Conservation (phyloP, 92 coral and sea anemone genomes). For the Paragorgia papillata region DNA sequence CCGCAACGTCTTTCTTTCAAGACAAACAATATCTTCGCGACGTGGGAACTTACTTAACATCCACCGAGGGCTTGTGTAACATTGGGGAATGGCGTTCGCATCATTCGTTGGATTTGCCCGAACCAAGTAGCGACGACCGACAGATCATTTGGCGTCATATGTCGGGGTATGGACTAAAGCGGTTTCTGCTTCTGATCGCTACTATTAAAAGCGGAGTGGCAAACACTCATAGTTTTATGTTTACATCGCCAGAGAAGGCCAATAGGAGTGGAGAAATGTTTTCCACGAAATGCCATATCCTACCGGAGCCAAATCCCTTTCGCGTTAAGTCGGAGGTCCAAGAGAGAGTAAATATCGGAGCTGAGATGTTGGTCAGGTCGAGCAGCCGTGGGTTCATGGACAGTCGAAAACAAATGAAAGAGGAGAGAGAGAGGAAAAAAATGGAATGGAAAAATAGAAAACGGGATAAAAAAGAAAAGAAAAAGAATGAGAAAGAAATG, state of each 20-base stretch:
- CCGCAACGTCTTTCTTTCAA: too few relatives aligned
- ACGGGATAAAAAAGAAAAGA: background rate
- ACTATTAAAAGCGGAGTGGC: too few relatives aligned
- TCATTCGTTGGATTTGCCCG: too few relatives aligned
- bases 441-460: background rate
- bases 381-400: background rate
- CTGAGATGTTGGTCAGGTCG: background rate
- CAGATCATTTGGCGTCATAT: too few relatives aligned
- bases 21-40: too few relatives aligned
- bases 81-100: too few relatives aligned
- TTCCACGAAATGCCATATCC: background rate
- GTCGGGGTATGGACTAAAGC: too few relatives aligned
- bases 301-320: conserved; percentile 12
- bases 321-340: background rate
- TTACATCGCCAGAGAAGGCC: conserved; percentile 8
- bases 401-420: background rate
- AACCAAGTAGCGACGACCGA: too few relatives aligned
- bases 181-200: too few relatives aligned
- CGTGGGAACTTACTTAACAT: too few relatives aligned
- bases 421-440: background rate
- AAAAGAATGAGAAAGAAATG: background rate
- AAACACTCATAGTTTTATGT: background rate
- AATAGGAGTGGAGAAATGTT: background rate
- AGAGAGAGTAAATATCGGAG: background rate
- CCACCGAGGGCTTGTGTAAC: too few relatives aligned